phyloP scores from a whole-genome alignment of 2,113 vertebrate genomes.

The Semnornis frantzii region DNA sequence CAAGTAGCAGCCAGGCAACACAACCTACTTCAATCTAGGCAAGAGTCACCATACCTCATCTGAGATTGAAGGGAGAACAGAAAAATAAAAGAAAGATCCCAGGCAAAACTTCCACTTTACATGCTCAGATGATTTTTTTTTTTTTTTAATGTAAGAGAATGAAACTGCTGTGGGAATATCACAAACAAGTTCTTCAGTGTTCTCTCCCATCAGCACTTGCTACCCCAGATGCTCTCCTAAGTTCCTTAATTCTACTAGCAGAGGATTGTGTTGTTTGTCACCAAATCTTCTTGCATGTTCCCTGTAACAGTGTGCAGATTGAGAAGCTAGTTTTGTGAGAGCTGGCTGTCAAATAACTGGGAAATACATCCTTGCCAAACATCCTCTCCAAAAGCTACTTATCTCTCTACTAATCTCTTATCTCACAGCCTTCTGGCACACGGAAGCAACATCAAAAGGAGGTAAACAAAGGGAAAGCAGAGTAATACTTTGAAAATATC shows the following conservation, averaged over 20 bases:
- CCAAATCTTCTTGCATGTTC: background rate
- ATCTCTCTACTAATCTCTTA: background rate
- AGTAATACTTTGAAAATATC: background rate
- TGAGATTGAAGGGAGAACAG: background rate
- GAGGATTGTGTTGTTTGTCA: background rate
- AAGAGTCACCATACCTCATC: background rate
- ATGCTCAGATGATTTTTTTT: background rate
- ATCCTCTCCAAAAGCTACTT: background rate
- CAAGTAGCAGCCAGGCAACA: background rate
- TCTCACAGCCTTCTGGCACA: background rate
- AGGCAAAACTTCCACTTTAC: background rate
- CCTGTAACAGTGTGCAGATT: background rate
- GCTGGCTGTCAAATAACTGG: background rate
- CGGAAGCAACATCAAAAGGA: background rate
- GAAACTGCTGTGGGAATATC: background rate
- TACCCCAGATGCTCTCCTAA: background rate
- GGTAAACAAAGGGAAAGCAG: background rate
- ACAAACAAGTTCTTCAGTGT: background rate
- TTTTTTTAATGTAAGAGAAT: background rate
- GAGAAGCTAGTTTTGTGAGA: background rate
- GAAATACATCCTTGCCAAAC: background rate
- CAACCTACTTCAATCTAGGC: background rate
- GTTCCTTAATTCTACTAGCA: background rate
- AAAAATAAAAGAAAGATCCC: background rate
- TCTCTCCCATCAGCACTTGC: rapidly evolving